A percentile compares a stretch with the other conserved stretches of the same genome.
Conservation (phyloP, 2,797 vertebrate genomes). For the Pelodytes ibericus region DNA sequence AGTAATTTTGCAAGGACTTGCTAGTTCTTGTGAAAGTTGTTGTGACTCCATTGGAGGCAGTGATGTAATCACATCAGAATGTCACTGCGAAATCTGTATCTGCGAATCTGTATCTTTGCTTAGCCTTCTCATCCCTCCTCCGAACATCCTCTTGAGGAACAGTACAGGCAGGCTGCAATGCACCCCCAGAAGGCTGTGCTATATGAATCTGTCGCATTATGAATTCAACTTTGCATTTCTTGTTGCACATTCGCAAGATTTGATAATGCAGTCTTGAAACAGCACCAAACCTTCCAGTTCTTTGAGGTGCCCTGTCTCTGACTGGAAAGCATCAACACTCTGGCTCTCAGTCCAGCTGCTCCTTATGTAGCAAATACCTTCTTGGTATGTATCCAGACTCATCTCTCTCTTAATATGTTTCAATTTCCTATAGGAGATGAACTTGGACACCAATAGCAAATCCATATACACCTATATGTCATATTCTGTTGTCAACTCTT, state of each 20-base stretch:
- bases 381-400: background rate
- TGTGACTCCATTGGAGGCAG: no score
- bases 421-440: background rate
- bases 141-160: background rate
- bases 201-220: background rate
- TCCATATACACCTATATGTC: background rate
- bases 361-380: background rate
- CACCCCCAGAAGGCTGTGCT: no score
- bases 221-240: background rate
- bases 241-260: background rate
- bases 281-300: background rate
- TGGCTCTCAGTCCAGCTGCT: background rate
- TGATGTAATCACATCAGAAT: no score
- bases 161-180: background rate
- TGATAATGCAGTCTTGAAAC: background rate
- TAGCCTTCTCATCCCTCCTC: slow-evolving; percentile 2
- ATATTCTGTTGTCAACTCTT: slow-evolving; percentile 2
- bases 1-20: no score
- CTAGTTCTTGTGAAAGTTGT: no score
- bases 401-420: slow-evolving; percentile 5
- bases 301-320: background rate
- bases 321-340: background rate
- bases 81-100: no score
- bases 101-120: background rate
- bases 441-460: background rate